phyloP scores from a whole-genome alignment of 2,888 invertebrate genomes.

The Oxycera nigricornis region DNA sequence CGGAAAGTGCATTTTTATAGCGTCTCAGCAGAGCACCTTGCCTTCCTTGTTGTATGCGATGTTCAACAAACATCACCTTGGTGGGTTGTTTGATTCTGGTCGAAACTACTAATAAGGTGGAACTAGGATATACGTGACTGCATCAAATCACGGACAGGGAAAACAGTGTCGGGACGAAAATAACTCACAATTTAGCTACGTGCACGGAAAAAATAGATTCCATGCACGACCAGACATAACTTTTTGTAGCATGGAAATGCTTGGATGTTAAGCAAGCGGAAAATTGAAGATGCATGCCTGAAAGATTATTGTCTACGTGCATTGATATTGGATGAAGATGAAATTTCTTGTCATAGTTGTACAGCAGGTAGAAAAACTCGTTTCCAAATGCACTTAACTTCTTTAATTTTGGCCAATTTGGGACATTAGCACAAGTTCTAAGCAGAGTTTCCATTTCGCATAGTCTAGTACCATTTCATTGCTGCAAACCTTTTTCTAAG shows the following conservation, averaged over 20 bases:
- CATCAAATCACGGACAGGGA: neutral
- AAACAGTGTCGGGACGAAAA: neutral
- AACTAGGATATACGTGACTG: constrained; percentile 12
- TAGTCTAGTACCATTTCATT: neutral
- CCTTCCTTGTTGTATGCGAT: neutral
- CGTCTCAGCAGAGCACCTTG: neutral
- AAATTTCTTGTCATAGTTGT: too few relatives aligned
- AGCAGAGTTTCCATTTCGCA: too few relatives aligned
- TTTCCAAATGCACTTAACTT: too few relatives aligned
- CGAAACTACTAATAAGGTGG: neutral
- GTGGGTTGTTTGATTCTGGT: neutral
- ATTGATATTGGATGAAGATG: neutral
- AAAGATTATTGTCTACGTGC: neutral
- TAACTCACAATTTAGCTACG: neutral
- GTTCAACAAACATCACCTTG: neutral
- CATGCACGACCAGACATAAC: neutral
- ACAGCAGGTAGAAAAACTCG: too few relatives aligned
- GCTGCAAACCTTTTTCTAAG: neutral
- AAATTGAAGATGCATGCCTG: neutral
- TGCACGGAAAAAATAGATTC: neutral
- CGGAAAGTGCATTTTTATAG: constrained; percentile 10
- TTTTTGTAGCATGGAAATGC: neutral
- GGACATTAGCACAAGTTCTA: too few relatives aligned
- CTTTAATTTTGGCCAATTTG: too few relatives aligned
- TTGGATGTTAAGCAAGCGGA: neutral